phyloP scores from a whole-genome alignment of 2,888 invertebrate genomes.

The Dynastes tityus region DNA sequence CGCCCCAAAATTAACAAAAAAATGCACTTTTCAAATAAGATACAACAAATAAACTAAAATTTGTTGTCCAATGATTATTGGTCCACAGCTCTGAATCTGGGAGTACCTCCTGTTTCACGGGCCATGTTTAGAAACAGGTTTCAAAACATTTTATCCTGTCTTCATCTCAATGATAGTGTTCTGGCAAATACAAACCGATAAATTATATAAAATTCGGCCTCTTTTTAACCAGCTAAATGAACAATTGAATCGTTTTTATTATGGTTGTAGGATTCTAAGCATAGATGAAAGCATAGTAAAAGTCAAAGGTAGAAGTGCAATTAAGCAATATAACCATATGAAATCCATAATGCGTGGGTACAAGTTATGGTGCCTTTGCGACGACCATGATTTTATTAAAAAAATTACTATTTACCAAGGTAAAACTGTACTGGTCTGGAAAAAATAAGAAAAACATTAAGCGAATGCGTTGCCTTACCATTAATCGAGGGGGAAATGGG shows the following conservation, averaged over 20 bases:
- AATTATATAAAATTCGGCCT: slow-evolving; percentile 3
- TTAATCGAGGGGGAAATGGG: no score
- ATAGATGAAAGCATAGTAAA: background rate
- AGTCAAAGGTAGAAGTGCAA: background rate
- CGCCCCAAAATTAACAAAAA: no score
- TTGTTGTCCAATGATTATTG: no score
- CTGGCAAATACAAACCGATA: background rate
- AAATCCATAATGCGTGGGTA: background rate
- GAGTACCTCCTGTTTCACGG: background rate
- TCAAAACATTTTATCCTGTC: background rate
- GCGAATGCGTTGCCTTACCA: background rate
- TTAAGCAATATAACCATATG: background rate
- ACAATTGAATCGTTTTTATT: background rate
- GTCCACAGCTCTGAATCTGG: background rate
- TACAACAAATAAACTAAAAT: no score
- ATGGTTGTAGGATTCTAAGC: background rate
- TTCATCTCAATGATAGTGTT: slow-evolving; percentile 1
- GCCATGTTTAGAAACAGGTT: background rate
- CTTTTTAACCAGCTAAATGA: background rate
- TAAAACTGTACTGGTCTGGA: background rate
- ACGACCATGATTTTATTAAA: background rate
- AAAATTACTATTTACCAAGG: slow-evolving; percentile 1
- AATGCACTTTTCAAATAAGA: no score
- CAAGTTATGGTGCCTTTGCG: background rate
- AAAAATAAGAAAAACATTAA: background rate